Conservation (phyloP, 2,888 invertebrate genomes). For the Azorinus chamasolen region DNA sequence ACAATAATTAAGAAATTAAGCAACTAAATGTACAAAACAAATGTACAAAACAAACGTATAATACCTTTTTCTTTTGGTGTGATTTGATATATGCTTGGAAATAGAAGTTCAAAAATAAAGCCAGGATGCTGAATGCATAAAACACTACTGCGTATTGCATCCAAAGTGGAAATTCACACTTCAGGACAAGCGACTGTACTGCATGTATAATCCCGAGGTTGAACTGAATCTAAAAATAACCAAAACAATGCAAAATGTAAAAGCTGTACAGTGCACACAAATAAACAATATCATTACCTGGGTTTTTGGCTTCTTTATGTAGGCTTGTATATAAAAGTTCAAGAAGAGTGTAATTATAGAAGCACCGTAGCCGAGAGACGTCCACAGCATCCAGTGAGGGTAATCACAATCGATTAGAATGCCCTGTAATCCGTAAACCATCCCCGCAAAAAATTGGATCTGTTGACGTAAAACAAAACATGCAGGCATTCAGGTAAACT, state of each 20-base stretch:
- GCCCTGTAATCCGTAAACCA: slow-evolving; percentile 82
- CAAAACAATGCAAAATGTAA: slow-evolving; percentile 48
- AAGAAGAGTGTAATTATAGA: slow-evolving; percentile 98
- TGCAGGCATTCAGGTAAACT: not conserved
- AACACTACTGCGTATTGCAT: slow-evolving; percentile 86
- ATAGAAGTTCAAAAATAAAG: slow-evolving; percentile 86
- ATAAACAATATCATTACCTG: slow-evolving; percentile 40
- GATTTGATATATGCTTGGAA: slow-evolving; percentile 85
- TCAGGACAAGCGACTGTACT: slow-evolving; percentile 92
- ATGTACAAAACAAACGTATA: not conserved
- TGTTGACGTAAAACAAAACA: slow-evolving; percentile 63
- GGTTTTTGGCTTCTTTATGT: slow-evolving; percentile 86
- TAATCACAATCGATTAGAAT: slow-evolving; percentile 79
- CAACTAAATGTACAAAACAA: not conserved
- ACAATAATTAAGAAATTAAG: no score
- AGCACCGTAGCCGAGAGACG: slow-evolving; percentile 92
- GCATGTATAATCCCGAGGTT: slow-evolving; percentile 95
- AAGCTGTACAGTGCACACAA: not conserved
- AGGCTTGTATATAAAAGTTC: slow-evolving; percentile 96
- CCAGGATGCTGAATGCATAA: slow-evolving; percentile 84
- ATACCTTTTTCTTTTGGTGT: slow-evolving; percentile 51
- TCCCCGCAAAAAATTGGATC: slow-evolving; percentile 86
- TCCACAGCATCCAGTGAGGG: slow-evolving; percentile 82
- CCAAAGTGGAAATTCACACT: slow-evolving; percentile 94
- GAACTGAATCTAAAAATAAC: slow-evolving; percentile 92